phyloP scores from a whole-genome alignment of 2,888 invertebrate species.

The Acanthosepion lycidas region DNA sequence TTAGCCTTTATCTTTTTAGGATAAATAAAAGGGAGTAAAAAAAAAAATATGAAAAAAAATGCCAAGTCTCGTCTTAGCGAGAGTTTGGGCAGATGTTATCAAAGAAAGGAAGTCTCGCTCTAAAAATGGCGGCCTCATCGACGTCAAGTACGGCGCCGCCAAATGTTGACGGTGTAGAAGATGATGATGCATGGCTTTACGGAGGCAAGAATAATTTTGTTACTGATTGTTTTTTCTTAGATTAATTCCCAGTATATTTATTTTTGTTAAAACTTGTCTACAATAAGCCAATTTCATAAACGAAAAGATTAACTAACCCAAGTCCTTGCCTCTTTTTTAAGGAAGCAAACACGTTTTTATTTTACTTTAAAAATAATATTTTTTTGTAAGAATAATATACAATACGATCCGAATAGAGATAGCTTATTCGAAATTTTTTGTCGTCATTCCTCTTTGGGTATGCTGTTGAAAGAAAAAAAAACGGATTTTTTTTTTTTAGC shows the following conservation, averaged over 20 bases:
- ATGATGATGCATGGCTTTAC: conserved; percentile 70
- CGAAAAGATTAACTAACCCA: background rate
- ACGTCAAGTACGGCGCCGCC: conserved; percentile 52
- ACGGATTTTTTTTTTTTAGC: too few species aligned
- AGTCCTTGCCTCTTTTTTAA: too few species aligned
- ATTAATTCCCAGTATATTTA: background rate
- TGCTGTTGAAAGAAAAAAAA: too few species aligned
- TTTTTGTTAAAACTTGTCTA: background rate
- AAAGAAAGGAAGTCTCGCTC: too few species aligned
- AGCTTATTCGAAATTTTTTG: too few species aligned
- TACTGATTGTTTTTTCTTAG: background rate
- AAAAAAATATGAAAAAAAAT: background rate
- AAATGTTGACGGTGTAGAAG: conserved; percentile 56
- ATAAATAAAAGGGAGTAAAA: too few species aligned
- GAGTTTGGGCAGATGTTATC: background rate
- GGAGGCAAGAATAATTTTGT: conserved; percentile 57
- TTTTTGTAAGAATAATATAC: too few species aligned
- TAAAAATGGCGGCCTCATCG: conserved; percentile 47
- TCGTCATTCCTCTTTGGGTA: too few species aligned
- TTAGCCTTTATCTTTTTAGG: too few species aligned
- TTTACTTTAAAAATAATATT: too few species aligned
- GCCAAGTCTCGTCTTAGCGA: background rate
- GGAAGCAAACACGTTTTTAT: too few species aligned
- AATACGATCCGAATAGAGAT: too few species aligned
- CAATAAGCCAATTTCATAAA: background rate